Evolutionary conservation across 2,888 invertebrate genomes (phyloP), one percentile per base, ranked within the genome.

Genomic region (Drosophila quasianomalipes): DNA sequence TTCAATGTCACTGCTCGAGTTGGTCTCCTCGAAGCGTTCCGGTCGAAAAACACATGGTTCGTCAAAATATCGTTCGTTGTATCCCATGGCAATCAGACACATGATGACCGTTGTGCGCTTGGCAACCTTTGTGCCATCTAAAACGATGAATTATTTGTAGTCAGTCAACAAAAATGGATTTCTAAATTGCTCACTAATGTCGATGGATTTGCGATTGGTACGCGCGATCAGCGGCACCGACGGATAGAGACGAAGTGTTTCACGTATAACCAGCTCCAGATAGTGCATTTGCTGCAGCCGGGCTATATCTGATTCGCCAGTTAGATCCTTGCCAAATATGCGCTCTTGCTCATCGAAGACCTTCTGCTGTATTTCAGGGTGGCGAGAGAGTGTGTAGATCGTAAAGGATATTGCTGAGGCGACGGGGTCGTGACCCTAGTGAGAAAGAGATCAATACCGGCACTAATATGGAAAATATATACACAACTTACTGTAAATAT

Each of bases 401-500:
- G 94, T 91, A 84, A 94, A 95, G 5, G 94, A 93, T 39, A 95
- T 93, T 2, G 94, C 95, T 1, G 95, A 94, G 0, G 95, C 94
- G 0, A 95, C 94, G 0, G 95, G 95, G 83, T 95, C 94, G 76
- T 95, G 95, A 3, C 95, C 95, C 95, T 95, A 72, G 30, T 16
- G 7, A 0, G 28, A 73, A 2, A 9, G 4, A 41, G 5, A 54
- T n/a, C 14, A 19, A 33, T 3, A 52, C 7, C 10, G 31, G 19
- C 39, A n/a, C 10, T 26, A 26, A 47, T 47, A 14, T 44, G 14
- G 2, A 9, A 9, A 54, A 26, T 22, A 4, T 10, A 31, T 39
- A 0, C 1, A 1, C 16, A n/a, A 19, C 81, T 71, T 65, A 92
- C 92, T 31, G 91, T 81, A 66, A 92, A 93, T 67, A 92, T 91